Evolutionary conservation across 2,797 vertebrate genomes (phyloP).

Genomic region (Falco peregrinus): DNA sequence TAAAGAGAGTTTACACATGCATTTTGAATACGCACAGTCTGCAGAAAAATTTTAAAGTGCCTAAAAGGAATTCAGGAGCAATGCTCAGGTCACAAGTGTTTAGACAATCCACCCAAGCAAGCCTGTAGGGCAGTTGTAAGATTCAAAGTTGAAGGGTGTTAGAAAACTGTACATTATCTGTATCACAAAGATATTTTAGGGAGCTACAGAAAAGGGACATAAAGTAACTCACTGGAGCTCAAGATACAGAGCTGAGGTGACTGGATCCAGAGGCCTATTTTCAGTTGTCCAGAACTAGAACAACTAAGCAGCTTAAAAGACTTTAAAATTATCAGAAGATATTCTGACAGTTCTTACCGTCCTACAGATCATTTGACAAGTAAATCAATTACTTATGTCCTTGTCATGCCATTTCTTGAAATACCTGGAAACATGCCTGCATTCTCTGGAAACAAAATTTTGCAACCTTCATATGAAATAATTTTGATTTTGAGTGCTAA

Average conservation of each 20-base stretch:
- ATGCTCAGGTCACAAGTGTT: not conserved
- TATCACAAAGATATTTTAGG: not conserved
- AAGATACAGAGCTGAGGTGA: not conserved
- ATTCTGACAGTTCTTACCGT: not conserved
- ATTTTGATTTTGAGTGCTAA: not conserved
- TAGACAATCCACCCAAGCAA: not conserved
- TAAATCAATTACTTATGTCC: not conserved
- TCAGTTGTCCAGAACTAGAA: not conserved
- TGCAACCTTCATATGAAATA: not conserved
- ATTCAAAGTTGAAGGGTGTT: not conserved
- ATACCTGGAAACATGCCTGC: not conserved
- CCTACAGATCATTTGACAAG: not conserved
- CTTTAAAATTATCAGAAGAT: not conserved
- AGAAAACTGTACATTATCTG: not conserved
- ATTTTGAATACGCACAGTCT: not conserved
- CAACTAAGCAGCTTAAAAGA: not conserved
- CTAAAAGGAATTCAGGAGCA: not conserved
- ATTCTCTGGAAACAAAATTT: not conserved
- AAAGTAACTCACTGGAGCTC: not conserved
- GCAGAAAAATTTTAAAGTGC: not conserved
- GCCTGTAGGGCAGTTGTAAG: accelerated
- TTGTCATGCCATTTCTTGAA: not conserved
- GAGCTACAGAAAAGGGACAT: not conserved
- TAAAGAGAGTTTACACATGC: not conserved
- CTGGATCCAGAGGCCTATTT: not conserved